Evolutionary conservation across 2,113 vertebrate species (phyloP).

Genomic region (Eclectus roratus): DNA sequence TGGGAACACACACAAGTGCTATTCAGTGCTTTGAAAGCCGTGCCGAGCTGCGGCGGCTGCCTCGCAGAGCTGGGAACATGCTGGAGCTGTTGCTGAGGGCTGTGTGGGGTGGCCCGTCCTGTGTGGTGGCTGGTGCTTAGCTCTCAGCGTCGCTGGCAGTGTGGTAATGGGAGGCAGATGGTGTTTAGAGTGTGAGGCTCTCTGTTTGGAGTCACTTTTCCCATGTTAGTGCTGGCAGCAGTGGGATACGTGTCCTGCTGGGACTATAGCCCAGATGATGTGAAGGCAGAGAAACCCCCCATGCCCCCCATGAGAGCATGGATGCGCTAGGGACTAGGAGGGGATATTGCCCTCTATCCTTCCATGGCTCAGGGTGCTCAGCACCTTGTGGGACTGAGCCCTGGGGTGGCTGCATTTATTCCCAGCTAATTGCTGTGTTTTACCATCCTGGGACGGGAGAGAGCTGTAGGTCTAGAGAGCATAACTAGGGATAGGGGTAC

Average conservation of each 20-base stretch:
- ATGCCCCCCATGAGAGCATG: fast-evolving
- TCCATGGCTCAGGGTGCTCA: not conserved
- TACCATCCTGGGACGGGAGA: not conserved
- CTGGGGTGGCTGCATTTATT: not conserved
- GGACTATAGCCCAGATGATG: not conserved
- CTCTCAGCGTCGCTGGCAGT: not conserved
- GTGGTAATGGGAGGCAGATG: not conserved
- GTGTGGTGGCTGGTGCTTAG: not conserved
- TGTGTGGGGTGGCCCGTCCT: not conserved
- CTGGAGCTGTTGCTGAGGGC: not conserved
- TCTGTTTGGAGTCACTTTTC: not conserved
- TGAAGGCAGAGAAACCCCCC: fast-evolving
- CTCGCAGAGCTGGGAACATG: not conserved
- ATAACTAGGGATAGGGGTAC: not conserved
- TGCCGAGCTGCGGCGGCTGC: fast-evolving
- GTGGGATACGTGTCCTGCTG: fast-evolving
- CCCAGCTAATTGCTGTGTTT: not conserved
- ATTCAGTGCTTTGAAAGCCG: not conserved
- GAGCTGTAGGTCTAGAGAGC: not conserved
- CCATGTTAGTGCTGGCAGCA: not conserved
- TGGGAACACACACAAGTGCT: not conserved
- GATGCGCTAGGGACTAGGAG: fast-evolving
- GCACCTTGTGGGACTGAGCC: not conserved
- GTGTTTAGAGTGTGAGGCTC: not conserved
- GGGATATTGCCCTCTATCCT: fast-evolving